A percentile compares a stretch with the other conserved stretches of the same genome.
These are phyloP conservation scores for Anastrepha ludens DNA, from an alignment of 1,140 invertebrate species.

Conservation along the genomic window DNA sequence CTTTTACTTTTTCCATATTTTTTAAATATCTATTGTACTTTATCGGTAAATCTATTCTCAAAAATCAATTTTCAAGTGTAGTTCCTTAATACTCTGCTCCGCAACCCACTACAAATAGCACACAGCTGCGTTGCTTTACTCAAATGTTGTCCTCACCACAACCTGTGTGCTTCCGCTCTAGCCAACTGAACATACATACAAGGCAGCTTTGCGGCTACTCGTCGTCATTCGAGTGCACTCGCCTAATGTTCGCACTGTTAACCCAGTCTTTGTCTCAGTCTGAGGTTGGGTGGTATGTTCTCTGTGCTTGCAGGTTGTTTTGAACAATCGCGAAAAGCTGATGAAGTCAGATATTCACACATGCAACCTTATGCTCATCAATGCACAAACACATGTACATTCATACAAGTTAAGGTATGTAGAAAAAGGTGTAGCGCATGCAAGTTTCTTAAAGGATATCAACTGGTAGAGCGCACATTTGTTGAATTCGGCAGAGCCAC, in stretches of 20 bases:
- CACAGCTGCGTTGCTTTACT: constrained; percentile 3
- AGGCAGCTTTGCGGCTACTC: constrained; percentile 1
- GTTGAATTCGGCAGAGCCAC: background rate
- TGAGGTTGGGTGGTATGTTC: background rate
- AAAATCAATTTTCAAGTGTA: constrained; percentile 49
- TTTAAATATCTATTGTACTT: too few relatives aligned
- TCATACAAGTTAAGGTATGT: background rate
- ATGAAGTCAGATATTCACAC: background rate
- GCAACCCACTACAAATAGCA: background rate
- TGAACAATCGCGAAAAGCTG: background rate
- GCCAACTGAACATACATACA: background rate
- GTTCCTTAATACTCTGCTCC: background rate
- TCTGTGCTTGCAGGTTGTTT: background rate
- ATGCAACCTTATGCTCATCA: background rate
- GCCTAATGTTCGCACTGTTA: background rate
- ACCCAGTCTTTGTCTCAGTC: constrained; percentile 17
- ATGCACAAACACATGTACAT: background rate
- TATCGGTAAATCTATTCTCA: background rate
- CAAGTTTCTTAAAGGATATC: constrained; percentile 27
- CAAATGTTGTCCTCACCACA: constrained; percentile 32
- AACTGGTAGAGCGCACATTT: constrained; percentile 18
- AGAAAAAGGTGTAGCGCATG: background rate
- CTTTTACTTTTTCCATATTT: too few relatives aligned
- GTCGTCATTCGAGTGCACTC: background rate
- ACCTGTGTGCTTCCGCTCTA: constrained; percentile 46